Evolutionary conservation across 2,888 invertebrate genomes (phyloP), one percentile per base, ranked within the genome.

Genomic region (Tuta absoluta): DNA sequence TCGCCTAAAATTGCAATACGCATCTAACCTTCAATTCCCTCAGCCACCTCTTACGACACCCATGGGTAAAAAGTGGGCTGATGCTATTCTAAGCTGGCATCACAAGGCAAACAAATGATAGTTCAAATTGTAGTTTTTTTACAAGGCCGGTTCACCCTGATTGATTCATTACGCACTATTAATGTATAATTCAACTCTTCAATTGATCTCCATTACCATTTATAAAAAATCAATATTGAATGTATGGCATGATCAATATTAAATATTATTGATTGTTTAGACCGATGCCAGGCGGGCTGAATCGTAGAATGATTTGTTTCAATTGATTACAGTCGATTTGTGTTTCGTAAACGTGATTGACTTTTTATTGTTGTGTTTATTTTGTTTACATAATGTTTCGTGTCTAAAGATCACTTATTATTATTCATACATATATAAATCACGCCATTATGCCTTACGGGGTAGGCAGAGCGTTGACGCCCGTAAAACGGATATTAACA

Each of bases 181-280:
- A 86, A 87, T 83, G 82, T 84, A 86, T 87, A 87, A 91, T 89
- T 88, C 83, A 86, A 87, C 79, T 74, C 84, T 80, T 85, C 90
- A 90, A 90, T 90, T 89, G 91, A 84, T 85, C 84, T 88, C 87
- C 77, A 90, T 90, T 89, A 88, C 85, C 81, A 77, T 85, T 84
- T 83, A 81, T 87, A 88, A 86, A 87, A 87, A 77, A 84, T 78
- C 78, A 82, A 86, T 89, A 89, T 85, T 78, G 79, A 82, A 87
- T 85, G 81, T 82, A 71, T 71, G 56, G 74, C 71, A 78, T 82
- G 83, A 89, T 89, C 21, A 51, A 51, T 51, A 51, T 51, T 81
- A 83, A 85, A 88, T 87, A 84, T 86, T 82, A 85, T 84, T 84
- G 87, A 86, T 86, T 85, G 85, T 84, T 80, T 81, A 73, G 74